These are phyloP conservation scores for Petrocephalus microphthalmus DNA, from an alignment of 2,113 vertebrate species.

Conservation along the genomic window DNA sequence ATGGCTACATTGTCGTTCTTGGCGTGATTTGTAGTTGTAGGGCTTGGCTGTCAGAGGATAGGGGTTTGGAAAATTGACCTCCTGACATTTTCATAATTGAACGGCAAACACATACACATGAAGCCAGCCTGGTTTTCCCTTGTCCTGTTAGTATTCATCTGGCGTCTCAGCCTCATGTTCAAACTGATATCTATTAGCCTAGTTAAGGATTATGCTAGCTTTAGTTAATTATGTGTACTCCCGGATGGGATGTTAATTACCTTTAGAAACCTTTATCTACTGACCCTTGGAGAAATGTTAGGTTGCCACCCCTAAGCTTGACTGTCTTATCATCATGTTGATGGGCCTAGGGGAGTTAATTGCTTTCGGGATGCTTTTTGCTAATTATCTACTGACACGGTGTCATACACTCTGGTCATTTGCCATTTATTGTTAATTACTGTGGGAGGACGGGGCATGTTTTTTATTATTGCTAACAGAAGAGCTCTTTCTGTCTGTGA, in stretches of 20 bases:
- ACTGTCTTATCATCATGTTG: constrained; percentile 30
- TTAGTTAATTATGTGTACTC: constrained; percentile 38
- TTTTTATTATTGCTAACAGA: not conserved
- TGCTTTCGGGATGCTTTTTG: constrained; percentile 34
- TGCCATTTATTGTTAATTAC: constrained; percentile 31
- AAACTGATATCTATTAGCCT: constrained; percentile 38
- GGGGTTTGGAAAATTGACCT: not conserved
- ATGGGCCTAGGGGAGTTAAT: constrained; percentile 30
- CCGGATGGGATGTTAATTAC: constrained; percentile 45
- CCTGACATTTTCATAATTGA: constrained; percentile 14
- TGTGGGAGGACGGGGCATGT: not conserved
- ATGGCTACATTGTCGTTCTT: not conserved
- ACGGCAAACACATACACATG: not conserved
- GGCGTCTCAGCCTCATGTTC: constrained; percentile 28
- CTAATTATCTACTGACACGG: constrained; percentile 33
- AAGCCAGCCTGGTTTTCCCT: not conserved
- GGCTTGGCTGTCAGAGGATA: not conserved
- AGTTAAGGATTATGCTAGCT: constrained; percentile 20
- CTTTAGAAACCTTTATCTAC: constrained; percentile 36
- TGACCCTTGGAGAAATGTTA: constrained; percentile 27
- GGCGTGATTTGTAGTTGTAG: not conserved
- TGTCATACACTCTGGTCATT: constrained; percentile 33
- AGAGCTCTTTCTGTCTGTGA: not conserved
- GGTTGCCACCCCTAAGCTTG: constrained; percentile 28
- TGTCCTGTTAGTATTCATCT: not conserved